Percentiles rank a stretch among this genome's conserved stretches.
These are phyloP conservation scores for Aurelia aurita complex sp. Pacific DNA, from an alignment of 30 jellyfish, hydroid and myxozoan genomes.

Conservation along the genomic window DNA sequence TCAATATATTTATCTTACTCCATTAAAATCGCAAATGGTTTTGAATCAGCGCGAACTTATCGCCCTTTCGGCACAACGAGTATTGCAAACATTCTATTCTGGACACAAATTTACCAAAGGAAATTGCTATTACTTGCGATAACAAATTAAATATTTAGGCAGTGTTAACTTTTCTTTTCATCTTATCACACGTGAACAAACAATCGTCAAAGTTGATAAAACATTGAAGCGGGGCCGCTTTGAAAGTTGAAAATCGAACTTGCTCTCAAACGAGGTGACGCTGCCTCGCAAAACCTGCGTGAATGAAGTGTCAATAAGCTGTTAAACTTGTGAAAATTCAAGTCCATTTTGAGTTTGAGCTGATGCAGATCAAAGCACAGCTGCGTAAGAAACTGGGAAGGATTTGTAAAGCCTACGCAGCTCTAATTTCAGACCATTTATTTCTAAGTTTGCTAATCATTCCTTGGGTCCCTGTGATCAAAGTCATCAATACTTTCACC, in stretches of 20 bases:
- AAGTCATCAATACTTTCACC: too few relatives aligned
- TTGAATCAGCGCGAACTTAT: constrained; percentile 51
- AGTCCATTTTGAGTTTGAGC: neutral
- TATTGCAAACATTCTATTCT: constrained; percentile 43
- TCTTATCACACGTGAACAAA: constrained; percentile 62
- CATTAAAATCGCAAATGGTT: constrained; percentile 57
- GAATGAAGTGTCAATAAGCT: constrained; percentile 21
- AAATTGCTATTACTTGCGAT: constrained; percentile 49
- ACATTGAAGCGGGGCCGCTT: constrained; percentile 45
- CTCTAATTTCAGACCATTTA: too few relatives aligned
- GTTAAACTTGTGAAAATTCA: constrained; percentile 9
- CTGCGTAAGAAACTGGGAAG: too few relatives aligned
- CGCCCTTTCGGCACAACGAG: constrained; percentile 57
- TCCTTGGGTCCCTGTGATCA: too few relatives aligned
- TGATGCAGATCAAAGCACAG: too few relatives aligned
- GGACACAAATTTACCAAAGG: constrained; percentile 63
- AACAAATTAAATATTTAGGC: constrained; percentile 57
- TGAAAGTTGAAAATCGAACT: constrained; percentile 15
- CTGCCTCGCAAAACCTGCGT: constrained; percentile 7
- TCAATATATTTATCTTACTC: constrained; percentile 49
- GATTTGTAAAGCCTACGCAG: too few relatives aligned
- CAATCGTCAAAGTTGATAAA: constrained; percentile 42
- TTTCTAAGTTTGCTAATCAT: too few relatives aligned
- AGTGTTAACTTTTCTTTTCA: constrained; percentile 38
- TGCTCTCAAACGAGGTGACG: constrained; percentile 22